Conservation (phyloP, 2,113 vertebrate species). For the Calcarius ornatus region DNA sequence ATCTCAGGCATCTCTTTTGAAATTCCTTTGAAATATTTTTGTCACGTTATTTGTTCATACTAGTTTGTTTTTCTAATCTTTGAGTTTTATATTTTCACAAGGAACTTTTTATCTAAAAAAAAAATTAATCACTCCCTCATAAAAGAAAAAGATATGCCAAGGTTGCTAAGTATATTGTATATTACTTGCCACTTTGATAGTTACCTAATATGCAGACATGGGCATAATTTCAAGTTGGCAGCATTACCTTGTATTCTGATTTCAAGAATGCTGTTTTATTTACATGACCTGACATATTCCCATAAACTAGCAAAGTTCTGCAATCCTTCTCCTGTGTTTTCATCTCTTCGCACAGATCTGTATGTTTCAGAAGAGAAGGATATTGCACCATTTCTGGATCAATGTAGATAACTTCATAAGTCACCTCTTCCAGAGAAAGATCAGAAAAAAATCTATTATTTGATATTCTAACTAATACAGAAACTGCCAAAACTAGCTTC, state of each 20-base stretch:
- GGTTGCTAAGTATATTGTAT: neutral
- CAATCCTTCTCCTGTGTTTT: neutral
- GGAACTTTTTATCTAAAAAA: neutral
- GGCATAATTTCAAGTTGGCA: neutral
- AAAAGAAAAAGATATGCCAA: neutral
- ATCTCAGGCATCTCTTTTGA: neutral
- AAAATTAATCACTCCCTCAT: neutral
- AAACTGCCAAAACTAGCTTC: neutral
- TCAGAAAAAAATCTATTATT: neutral
- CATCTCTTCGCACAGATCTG: neutral
- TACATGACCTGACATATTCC: neutral
- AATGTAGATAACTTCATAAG: neutral
- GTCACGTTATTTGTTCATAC: neutral
- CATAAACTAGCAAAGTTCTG: neutral
- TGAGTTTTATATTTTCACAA: neutral
- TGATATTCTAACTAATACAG: neutral
- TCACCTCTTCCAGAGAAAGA: neutral
- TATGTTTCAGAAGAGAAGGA: neutral
- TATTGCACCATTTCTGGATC: neutral
- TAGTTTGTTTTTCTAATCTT: neutral
- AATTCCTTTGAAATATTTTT: conserved; percentile 24
- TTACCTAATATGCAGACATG: neutral
- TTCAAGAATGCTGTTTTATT: neutral
- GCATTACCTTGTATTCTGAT: neutral
- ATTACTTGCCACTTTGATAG: neutral